Base-by-base conservation (phyloP, 2,797 vertebrate species). In the Serranus cabrilla region DNA sequence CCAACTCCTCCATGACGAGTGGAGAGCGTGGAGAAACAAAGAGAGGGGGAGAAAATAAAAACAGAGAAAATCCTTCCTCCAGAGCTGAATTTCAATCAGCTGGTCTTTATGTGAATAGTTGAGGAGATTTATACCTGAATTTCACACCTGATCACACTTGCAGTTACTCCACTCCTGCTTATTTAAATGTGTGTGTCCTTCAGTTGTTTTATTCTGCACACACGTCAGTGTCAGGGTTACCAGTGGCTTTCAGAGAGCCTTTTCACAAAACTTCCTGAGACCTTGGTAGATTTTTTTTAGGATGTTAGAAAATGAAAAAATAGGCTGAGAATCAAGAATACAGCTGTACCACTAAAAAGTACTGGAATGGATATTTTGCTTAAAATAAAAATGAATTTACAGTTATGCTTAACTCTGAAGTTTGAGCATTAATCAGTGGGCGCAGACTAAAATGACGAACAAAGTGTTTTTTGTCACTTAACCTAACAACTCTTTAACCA, bases 71-170 rank as follows among this genome's bases (percentile, higher is more conserved):
- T 43, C 46, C 58, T 61, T 40, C 27, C 5, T n/a, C 40, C 47
- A 27, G 47, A 27, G 16, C 16, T 54, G 56, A 47, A 75, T 67
- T 43, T 23, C 13, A 52, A 52, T 66, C 72, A 76, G 50, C 21
- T 46, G 40, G 47, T 52, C 39, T 75, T 7, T 45, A 66, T 39
- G 16, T 31, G 20, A 40, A 46, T 11, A 37, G 17, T 9, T 58
- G 37, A 52, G 55, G 13, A 46, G 55, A 59, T 66, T 52, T 31
- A 34, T 17, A 65, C 54, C 54, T 58, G n/a, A 7, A 74, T 66
- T 74, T 59, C 65, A 62, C 57, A 61, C 43, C 21, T 40, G 50
- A 46, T 39, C 17, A 73, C 51, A 56, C 13, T 27, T 21, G 34
- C 65, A 69, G 23, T 56, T 42, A 54, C 34, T 47, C 50, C 14